Evolutionary conservation across 35 echinoderm and acorn worm genomes (phyloP).

Genomic region (Nesometra sesokonis): DNA sequence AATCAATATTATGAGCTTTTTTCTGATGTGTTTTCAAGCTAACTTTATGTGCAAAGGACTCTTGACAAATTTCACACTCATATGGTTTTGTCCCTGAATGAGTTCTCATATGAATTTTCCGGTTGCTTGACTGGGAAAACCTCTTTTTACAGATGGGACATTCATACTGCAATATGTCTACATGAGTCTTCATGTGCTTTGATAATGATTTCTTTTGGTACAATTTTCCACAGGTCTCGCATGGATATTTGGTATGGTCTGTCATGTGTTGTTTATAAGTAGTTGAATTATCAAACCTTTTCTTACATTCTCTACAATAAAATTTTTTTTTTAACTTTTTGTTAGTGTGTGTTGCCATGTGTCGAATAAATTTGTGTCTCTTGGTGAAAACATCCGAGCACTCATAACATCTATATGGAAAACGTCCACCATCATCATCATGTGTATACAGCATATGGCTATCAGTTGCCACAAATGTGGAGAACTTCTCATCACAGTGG

Average conservation of each 20-base stretch:
- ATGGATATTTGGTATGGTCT: neutral
- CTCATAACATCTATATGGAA: neutral
- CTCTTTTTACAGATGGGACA: slow-evolving; percentile 35
- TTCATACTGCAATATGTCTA: slow-evolving; percentile 18
- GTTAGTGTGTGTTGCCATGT: neutral
- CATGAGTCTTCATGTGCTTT: slow-evolving; percentile 14
- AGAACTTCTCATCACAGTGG: neutral
- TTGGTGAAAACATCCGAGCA: neutral
- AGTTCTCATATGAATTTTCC: slow-evolving; percentile 41
- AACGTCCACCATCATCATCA: neutral
- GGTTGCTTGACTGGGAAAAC: slow-evolving; percentile 50
- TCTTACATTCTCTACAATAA: neutral
- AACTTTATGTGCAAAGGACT: slow-evolving; percentile 64
- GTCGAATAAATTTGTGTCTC: neutral
- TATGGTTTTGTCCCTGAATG: slow-evolving; percentile 69
- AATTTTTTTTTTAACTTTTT: neutral
- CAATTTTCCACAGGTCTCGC: neutral
- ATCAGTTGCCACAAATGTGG: neutral
- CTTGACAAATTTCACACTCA: slow-evolving; percentile 46
- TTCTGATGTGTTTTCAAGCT: slow-evolving; percentile 74
- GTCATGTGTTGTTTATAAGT: neutral
- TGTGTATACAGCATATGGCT: neutral
- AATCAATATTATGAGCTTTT: slow-evolving; percentile 58
- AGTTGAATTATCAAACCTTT: neutral
- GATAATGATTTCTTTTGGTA: neutral